Conservation (phyloP, 2,888 invertebrate species). For the Allacma fusca region DNA sequence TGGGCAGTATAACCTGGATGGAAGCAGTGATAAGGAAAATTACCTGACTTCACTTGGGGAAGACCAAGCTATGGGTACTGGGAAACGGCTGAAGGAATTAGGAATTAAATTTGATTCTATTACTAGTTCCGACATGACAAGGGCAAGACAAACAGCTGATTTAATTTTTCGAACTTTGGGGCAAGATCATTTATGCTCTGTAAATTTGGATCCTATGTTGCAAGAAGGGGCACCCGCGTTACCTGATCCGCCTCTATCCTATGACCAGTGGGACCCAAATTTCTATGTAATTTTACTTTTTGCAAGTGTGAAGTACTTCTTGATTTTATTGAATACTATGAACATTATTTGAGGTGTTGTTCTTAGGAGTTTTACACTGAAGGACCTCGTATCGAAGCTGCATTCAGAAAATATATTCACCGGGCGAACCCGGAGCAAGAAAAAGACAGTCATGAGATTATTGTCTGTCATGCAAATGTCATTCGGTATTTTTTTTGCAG, state of each 20-base stretch:
- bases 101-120: conserved; percentile 81
- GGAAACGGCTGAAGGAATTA: conserved; percentile 77
- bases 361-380: conserved; percentile 72
- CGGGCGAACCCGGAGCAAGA: conserved; percentile 83
- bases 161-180: conserved; percentile 74
- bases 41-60: conserved; percentile 81
- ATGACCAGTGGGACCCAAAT: conserved; percentile 81
- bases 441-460: conserved; percentile 83
- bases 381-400: conserved; percentile 94
- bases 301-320: no score
- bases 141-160: conserved; percentile 90
- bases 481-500: conserved; percentile 94
- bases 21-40: conserved; percentile 76
- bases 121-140: conserved; percentile 88
- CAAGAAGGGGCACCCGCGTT: conserved; percentile 94
- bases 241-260: conserved; percentile 87
- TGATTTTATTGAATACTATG: no score
- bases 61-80: conserved; percentile 84
- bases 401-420: conserved; percentile 91
- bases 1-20: conserved; percentile 88
- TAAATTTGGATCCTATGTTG: conserved; percentile 76
- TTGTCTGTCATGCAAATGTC: conserved; percentile 98
- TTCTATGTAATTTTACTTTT: conserved; percentile 69
- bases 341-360: no score
- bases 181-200: conserved; percentile 66